Conservation (phyloP, 2,113 vertebrate species). For the Gopherus evgoodei region DNA sequence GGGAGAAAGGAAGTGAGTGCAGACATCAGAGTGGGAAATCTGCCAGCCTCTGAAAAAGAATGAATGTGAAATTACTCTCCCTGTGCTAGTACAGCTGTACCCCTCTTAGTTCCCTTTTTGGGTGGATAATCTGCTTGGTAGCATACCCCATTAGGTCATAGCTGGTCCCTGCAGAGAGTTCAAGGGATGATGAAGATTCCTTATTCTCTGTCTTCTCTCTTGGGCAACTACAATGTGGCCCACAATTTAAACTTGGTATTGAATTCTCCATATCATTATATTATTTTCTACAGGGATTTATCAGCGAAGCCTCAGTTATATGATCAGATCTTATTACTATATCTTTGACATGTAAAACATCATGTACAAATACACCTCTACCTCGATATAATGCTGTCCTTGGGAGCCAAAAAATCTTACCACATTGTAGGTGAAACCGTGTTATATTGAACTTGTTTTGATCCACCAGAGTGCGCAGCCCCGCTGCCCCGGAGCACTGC, state of each 20-base stretch:
- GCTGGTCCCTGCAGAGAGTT: neutral
- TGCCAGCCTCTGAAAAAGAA: neutral
- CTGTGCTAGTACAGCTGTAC: neutral
- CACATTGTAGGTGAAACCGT: no score
- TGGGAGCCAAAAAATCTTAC: no score
- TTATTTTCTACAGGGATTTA: constrained; percentile 35
- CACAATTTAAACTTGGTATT: constrained; percentile 22
- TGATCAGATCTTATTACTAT: neutral
- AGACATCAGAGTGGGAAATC: neutral
- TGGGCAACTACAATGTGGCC: neutral
- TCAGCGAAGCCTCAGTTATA: neutral
- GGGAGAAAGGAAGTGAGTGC: neutral
- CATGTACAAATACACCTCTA: neutral
- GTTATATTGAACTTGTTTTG: no score
- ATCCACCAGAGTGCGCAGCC: no score
- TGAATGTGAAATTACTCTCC: neutral
- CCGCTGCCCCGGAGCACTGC: no score
- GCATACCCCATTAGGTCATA: neutral
- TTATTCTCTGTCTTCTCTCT: neutral
- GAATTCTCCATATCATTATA: neutral
- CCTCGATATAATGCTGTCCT: no score
- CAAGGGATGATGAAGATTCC: neutral
- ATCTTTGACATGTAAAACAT: neutral
- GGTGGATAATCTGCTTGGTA: neutral
- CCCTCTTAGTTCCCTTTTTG: neutral